Conservation (phyloP, 2,888 invertebrate species). For the Crematogaster levior region DNA sequence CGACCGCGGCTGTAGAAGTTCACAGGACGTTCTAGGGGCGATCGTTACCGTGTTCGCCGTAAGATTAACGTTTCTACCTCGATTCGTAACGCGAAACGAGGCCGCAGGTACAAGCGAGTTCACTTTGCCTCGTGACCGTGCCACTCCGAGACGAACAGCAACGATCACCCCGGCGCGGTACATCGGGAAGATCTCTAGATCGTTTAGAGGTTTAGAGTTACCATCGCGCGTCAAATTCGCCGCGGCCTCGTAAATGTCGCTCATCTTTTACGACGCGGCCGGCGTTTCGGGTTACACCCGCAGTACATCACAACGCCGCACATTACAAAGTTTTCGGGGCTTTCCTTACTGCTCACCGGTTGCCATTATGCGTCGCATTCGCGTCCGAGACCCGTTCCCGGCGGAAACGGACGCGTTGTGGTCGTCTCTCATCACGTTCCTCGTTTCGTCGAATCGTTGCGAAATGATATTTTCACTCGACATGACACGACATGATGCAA, state of each 20-base stretch:
- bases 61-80: constrained; percentile 26
- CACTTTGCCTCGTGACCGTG: not conserved
- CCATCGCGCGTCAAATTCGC: constrained; percentile 54
- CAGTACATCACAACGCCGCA: constrained; percentile 37
- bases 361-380: constrained; percentile 2
- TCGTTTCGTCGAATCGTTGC: constrained; percentile 6
- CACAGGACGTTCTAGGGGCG: not conserved
- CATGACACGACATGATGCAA: not conserved
- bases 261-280: constrained; percentile 68
- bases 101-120: constrained; percentile 7
- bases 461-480: constrained; percentile 24
- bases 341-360: constrained; percentile 23
- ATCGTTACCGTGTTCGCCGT: constrained; percentile 16
- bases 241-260: constrained; percentile 67
- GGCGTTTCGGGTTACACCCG: constrained; percentile 44
- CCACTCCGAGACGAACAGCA: constrained; percentile 1
- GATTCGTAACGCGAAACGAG: not conserved
- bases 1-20: constrained; percentile 10
- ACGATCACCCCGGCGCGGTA: not conserved
- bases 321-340: constrained; percentile 52
- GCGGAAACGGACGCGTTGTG: not conserved
- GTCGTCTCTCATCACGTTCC: not conserved
- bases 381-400: not conserved
- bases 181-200: not conserved
- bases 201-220: constrained; percentile 38